Evolutionary conservation across 30 jellyfish, hydroid and myxozoan species (phyloP).

Genomic region (Pelagia noctiluca): DNA sequence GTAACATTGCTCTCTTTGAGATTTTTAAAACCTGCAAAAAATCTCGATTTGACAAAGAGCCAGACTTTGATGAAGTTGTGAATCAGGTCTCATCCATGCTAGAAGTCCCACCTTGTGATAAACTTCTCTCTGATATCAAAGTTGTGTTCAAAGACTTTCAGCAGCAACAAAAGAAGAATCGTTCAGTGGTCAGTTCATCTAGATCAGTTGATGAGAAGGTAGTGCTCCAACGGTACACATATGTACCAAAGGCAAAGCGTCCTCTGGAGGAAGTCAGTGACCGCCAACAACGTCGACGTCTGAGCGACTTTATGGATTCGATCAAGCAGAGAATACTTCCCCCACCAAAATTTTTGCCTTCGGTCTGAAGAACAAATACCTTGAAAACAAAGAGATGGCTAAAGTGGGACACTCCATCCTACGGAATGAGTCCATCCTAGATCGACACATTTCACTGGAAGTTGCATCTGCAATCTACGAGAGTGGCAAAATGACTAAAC

Average conservation of each 20-base stretch:
- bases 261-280: slow-evolving; percentile 12
- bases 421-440: neutral
- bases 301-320: neutral
- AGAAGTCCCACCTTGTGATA: neutral
- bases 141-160: neutral
- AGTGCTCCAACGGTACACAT: neutral
- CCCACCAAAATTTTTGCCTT: no score
- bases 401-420: neutral
- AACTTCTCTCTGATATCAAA: neutral
- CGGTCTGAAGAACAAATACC: no score
- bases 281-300: slow-evolving; percentile 13
- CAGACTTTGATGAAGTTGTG: no score
- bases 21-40: neutral
- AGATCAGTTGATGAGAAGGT: neutral
- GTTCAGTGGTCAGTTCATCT: no score
- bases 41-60: slow-evolving; percentile 2
- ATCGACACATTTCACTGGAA: slow-evolving; percentile 1
- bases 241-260: slow-evolving; percentile 4
- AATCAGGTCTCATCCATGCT: no score
- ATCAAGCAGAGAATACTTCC: neutral
- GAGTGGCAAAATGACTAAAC: slow-evolving; percentile 13
- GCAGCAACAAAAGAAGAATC: neutral
- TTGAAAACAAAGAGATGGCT: no score
- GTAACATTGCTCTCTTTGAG: no score
- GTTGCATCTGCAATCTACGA: slow-evolving; percentile 19